phyloP scores from a whole-genome alignment of 2,113 vertebrate species.

The Chionodraco myersi region DNA sequence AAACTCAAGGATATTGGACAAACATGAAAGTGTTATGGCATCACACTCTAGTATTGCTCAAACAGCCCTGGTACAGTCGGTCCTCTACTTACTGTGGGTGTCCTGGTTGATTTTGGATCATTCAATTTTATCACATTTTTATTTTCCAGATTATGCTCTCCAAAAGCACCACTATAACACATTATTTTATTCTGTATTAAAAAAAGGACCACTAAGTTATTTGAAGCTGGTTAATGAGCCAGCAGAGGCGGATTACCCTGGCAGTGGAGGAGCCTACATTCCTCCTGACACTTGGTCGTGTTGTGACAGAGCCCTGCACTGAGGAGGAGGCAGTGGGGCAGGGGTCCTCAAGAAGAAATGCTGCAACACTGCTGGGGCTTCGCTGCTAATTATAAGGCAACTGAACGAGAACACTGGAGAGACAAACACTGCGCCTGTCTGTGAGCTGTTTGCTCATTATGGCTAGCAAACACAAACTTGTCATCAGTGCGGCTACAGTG shows the following conservation, averaged over 20 bases:
- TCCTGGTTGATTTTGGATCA: too few relatives aligned
- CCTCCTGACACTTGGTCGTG: slow-evolving; percentile 67
- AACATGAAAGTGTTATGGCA: not conserved
- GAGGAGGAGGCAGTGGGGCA: slow-evolving; percentile 36
- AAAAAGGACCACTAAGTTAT: slow-evolving; percentile 20
- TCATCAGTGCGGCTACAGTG: slow-evolving; percentile 27
- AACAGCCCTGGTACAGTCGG: not conserved
- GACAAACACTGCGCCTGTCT: slow-evolving; percentile 39
- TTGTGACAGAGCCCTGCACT: slow-evolving; percentile 68
- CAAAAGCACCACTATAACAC: not conserved
- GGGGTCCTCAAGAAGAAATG: slow-evolving; percentile 33
- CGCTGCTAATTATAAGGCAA: slow-evolving; percentile 58
- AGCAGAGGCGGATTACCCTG: slow-evolving; percentile 33
- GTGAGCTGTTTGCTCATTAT: slow-evolving; percentile 52
- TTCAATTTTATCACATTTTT: too few relatives aligned
- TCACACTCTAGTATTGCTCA: not conserved
- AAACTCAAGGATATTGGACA: slow-evolving; percentile 9
- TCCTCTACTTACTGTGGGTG: not conserved
- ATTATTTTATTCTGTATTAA: not conserved
- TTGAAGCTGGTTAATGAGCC: slow-evolving; percentile 33
- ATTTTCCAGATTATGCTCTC: too few relatives aligned
- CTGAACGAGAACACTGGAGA: slow-evolving; percentile 31
- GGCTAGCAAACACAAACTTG: slow-evolving; percentile 55
- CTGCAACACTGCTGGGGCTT: not conserved
- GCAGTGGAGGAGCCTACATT: slow-evolving; percentile 63